Conservation (phyloP, 30 jellyfish, hydroid and myxozoan species). For the Turritopsis rubra region DNA sequence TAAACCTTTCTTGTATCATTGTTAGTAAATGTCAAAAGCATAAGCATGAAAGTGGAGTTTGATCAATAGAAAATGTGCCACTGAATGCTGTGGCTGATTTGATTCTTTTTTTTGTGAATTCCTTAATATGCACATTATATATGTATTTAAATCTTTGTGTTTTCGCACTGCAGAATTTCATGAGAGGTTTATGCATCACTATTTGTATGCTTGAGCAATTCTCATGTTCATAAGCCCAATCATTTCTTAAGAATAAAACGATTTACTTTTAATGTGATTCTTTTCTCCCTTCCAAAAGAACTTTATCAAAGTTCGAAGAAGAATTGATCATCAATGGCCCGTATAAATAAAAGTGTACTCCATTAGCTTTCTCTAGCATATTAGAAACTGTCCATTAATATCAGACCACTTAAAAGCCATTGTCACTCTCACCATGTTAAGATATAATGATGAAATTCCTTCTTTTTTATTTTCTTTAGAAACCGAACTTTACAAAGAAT, state of each 20-base stretch:
- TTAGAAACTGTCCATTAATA: background rate
- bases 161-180: background rate
- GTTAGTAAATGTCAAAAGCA: background rate
- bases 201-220: background rate
- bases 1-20: background rate
- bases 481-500: slow-evolving; percentile 8
- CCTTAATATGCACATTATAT: background rate
- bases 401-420: background rate
- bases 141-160: background rate
- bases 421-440: background rate
- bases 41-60: background rate
- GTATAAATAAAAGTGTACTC: background rate
- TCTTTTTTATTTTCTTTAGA: slow-evolving; percentile 7
- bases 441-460: background rate
- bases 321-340: no score
- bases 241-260: background rate
- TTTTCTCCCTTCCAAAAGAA: background rate
- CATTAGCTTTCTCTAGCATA: background rate
- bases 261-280: background rate
- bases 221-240: background rate
- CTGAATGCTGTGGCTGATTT: background rate
- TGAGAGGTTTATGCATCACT: background rate
- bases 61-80: background rate
- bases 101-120: background rate
- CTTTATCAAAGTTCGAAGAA: no score